Evolutionary conservation across 2,888 invertebrate species (phyloP).

Genomic region (Neoscelio sp.): DNA sequence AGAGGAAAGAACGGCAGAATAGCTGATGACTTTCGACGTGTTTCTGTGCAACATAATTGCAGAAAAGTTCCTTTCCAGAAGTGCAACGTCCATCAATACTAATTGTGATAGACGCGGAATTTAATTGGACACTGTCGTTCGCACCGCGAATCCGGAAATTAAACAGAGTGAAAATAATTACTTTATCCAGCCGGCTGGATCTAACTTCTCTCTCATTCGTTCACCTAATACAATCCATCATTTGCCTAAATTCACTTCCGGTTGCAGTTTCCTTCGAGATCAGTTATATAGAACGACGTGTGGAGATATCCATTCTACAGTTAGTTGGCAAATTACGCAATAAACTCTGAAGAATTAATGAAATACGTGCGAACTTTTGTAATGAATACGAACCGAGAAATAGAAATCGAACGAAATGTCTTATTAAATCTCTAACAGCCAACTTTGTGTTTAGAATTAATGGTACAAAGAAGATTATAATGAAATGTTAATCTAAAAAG

Average conservation of each 20-base stretch:
- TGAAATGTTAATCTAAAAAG: too few relatives aligned
- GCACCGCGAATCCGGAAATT: conserved; percentile 77
- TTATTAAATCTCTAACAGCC: too few relatives aligned
- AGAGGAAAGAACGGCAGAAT: too few relatives aligned
- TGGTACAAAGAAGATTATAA: too few relatives aligned
- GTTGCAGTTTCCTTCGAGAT: conserved; percentile 58
- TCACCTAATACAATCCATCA: conserved; percentile 70
- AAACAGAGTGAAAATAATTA: conserved; percentile 74
- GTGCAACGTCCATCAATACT: conserved; percentile 59
- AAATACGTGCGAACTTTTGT: conserved; percentile 35
- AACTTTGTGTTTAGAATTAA: too few relatives aligned
- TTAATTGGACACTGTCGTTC: conserved; percentile 64
- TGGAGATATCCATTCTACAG: conserved; percentile 33
- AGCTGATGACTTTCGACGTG: not conserved
- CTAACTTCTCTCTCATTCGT: conserved; percentile 46
- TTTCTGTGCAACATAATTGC: conserved; percentile 17
- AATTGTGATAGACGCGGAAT: conserved; percentile 52
- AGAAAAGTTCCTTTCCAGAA: conserved; percentile 48
- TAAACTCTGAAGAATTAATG: conserved; percentile 32
- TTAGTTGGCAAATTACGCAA: conserved; percentile 42
- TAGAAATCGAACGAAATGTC: conserved; percentile 5
- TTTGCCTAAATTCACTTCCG: conserved; percentile 74
- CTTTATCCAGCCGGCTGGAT: conserved; percentile 60
- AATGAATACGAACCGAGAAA: conserved; percentile 13
- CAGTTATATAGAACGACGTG: conserved; percentile 61